Conservation (phyloP, 2,888 invertebrate genomes). For the Lumbricus terrestris region DNA sequence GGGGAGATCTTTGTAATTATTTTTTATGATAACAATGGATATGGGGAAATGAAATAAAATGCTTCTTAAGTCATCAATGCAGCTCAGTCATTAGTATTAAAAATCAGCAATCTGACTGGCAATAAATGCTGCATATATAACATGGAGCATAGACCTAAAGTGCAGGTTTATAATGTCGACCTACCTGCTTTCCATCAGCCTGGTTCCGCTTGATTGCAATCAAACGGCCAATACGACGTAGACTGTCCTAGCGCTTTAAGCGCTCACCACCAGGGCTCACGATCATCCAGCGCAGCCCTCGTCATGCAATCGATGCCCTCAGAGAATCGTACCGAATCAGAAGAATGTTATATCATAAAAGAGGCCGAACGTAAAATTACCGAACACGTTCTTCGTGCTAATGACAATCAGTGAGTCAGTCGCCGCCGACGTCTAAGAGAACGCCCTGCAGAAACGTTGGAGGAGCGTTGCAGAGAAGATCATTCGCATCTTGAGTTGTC, state of each 20-base stretch:
- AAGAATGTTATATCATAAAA: not conserved
- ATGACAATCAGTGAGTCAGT: not conserved
- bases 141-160: too few relatives aligned
- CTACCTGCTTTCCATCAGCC: not conserved
- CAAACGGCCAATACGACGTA: not conserved
- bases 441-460: not conserved
- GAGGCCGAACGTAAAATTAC: not conserved
- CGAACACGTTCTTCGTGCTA: not conserved
- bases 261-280: not conserved
- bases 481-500: not conserved
- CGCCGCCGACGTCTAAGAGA: too few relatives aligned
- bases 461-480: not conserved
- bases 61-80: not conserved
- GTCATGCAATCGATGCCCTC: not conserved
- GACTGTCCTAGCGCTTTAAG: not conserved
- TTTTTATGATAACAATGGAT: not conserved
- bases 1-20: not conserved
- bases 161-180: too few relatives aligned
- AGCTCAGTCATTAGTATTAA: not conserved
- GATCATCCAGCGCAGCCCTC: not conserved
- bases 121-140: too few relatives aligned
- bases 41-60: not conserved
- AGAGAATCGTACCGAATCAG: too few relatives aligned
- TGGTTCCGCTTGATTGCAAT: not conserved
- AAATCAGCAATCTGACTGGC: not conserved